Base-by-base conservation (phyloP, 1,140 invertebrate species). In the Macrostomum lignano region DNA sequence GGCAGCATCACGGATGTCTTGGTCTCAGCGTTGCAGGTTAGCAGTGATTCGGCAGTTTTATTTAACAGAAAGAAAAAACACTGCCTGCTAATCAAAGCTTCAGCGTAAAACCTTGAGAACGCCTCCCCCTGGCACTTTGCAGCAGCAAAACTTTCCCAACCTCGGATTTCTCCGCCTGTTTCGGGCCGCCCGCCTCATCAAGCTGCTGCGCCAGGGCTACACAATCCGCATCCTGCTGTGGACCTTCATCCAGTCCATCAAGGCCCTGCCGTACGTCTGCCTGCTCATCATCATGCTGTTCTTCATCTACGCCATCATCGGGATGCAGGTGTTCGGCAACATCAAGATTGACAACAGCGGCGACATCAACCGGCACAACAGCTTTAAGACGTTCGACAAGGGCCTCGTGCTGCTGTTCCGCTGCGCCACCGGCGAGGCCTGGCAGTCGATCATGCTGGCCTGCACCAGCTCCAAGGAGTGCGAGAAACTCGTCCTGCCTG, bases 161-260 rank as follows among this genome's bases (percentile, higher is more conserved):
- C 73, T 96, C 44, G 84, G 91, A 46, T 96, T 96, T 61, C 67
- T 98, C 41, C 70, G 91, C 48, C 67, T 99, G 44, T 98, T 98
- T 64, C 74, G 91, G 55, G 91, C 91, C 44, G 91, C 91, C 46
- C 71, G 91, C 52, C 68, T 99, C 42, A 94, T 99, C 52, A 96
- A 98, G 65, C 67, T 98, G 37, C 70, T 99, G 37, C 69, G 91
- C 41, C 91, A 98, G 66, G 91, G 91, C 38, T 93, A 98, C 55
- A 98, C 88, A 41, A 98, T 99, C 64, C 66, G 91, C 58, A 94
- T 99, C 55, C 68, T 99, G 35, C 67, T 98, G 19, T 99, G 91
- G 91, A 99, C 91, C 35, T 99, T 98, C 62, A 79, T 98, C 47
- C 91, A 99, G 66, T 94, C 84, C 52, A 96, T 98, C 59, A 98